These are phyloP conservation scores for Emydura subglobosa DNA, from an alignment of 2,113 vertebrate genomes.

Conservation along the genomic window DNA sequence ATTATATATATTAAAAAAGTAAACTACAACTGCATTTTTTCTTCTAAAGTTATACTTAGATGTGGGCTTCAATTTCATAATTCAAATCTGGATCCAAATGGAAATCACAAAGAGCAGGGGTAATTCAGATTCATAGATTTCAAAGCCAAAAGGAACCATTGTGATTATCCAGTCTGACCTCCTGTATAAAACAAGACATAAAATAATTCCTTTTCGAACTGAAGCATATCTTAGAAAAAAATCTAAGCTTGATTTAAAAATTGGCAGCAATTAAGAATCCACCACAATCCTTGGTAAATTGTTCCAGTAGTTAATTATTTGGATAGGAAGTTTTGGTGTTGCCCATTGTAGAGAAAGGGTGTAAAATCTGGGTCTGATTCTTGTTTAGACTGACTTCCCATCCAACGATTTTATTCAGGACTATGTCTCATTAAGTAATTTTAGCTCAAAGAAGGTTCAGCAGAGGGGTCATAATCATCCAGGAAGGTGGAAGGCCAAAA, in stretches of 20 bases:
- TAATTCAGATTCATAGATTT: neutral
- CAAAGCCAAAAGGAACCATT: neutral
- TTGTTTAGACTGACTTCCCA: neutral
- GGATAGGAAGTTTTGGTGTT: neutral
- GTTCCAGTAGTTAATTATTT: neutral
- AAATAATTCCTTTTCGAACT: neutral
- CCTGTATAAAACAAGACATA: neutral
- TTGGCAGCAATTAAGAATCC: neutral
- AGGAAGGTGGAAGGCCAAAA: neutral
- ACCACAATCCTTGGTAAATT: neutral
- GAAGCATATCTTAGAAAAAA: neutral
- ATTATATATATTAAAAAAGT: neutral
- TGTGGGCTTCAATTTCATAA: fast-evolving
- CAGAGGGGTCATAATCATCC: neutral
- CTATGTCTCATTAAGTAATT: neutral
- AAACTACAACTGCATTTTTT: neutral
- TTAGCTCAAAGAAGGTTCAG: neutral
- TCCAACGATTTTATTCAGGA: neutral
- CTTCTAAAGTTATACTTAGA: neutral
- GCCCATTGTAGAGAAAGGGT: neutral
- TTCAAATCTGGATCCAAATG: neutral
- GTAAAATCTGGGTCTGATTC: neutral
- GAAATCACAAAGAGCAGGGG: neutral
- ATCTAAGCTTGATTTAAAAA: neutral
- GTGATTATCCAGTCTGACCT: neutral